Evolutionary conservation across 2,888 invertebrate genomes (phyloP).

Genomic region (Vannuccia rotundouncinata): DNA sequence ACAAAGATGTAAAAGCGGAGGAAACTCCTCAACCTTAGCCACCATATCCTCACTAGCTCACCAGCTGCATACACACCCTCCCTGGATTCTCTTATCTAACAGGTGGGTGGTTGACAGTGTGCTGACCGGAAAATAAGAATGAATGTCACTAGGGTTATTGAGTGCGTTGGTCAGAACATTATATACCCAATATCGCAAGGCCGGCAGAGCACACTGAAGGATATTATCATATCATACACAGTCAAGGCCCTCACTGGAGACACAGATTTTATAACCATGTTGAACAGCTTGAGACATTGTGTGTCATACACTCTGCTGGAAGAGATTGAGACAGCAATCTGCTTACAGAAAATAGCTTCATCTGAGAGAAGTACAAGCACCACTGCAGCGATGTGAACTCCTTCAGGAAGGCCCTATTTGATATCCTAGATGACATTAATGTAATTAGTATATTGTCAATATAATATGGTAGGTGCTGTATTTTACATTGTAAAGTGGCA

Average conservation of each 20-base stretch:
- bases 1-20: background rate
- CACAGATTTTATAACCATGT: slow-evolving; percentile 2
- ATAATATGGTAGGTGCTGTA: background rate
- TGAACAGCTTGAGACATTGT: slow-evolving; percentile 15
- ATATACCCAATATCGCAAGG: background rate
- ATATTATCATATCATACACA: slow-evolving; percentile 10
- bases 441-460: slow-evolving; percentile 4
- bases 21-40: background rate
- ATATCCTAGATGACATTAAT: background rate
- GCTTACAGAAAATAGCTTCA: slow-evolving; percentile 22
- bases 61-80: background rate
- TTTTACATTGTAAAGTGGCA: slow-evolving; percentile 15
- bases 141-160: background rate
- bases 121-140: no score
- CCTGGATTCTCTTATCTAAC: background rate
- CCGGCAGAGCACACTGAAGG: background rate
- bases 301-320: slow-evolving; percentile 12
- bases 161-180: background rate
- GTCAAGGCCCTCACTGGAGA: slow-evolving; percentile 21
- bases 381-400: slow-evolving; percentile 19
- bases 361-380: slow-evolving; percentile 15
- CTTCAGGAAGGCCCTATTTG: slow-evolving; percentile 12
- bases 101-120: background rate
- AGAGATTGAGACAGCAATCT: slow-evolving; percentile 18
- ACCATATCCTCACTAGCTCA: background rate